Conservation (phyloP, 2,888 invertebrate genomes). For the Ecliptopera silaceata region DNA sequence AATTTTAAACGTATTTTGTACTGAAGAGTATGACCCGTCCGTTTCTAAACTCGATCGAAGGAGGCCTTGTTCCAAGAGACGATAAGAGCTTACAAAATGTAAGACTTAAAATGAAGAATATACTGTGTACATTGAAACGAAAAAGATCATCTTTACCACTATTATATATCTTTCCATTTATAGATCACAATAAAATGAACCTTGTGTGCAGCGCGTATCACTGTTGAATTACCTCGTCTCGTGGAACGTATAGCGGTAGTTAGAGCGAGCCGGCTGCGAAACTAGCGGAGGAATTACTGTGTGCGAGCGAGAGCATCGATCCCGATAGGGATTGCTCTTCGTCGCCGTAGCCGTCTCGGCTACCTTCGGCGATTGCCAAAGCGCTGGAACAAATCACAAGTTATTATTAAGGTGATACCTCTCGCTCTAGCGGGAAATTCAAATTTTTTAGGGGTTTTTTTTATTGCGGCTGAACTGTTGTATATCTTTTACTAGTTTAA, state of each 20-base stretch:
- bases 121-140: constrained; percentile 1
- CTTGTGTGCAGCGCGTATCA: constrained; percentile 3
- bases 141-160: constrained; percentile 1
- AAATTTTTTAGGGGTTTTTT: no score
- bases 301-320: constrained; percentile 96
- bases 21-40: constrained; percentile 13
- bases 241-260: constrained; percentile 36
- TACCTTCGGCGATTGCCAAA: constrained; percentile 95
- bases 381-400: constrained; percentile 84
- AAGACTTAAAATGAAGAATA: constrained; percentile 1
- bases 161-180: neutral
- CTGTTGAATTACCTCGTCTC: constrained; percentile 18
- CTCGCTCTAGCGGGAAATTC: no score
- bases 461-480: no score
- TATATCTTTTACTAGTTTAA: no score
- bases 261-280: constrained; percentile 92
- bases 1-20: constrained; percentile 14
- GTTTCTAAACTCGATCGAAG: constrained; percentile 11
- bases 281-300: constrained; percentile 97
- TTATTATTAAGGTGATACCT: no score
- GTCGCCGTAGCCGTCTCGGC: constrained; percentile 93
- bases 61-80: constrained; percentile 5
- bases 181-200: constrained; percentile 10
- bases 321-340: constrained; percentile 96
- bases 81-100: constrained; percentile 3